phyloP scores from a whole-genome alignment of 2,113 vertebrate genomes.

The Bujurquina vittata region DNA sequence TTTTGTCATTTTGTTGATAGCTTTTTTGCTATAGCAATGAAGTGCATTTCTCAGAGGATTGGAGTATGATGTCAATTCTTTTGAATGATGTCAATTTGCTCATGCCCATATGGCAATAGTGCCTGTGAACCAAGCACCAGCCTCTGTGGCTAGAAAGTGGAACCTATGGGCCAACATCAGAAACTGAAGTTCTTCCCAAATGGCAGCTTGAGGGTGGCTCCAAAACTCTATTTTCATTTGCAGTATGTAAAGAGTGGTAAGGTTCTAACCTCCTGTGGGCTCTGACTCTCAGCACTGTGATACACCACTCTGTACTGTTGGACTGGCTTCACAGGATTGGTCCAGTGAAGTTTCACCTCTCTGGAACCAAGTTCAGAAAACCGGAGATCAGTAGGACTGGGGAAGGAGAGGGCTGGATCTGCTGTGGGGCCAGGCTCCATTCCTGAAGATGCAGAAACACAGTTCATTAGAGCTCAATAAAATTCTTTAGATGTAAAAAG shows the following conservation, averaged over 20 bases:
- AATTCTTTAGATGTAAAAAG: not conserved
- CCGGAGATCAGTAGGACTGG: constrained; percentile 84
- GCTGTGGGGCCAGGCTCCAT: constrained; percentile 71
- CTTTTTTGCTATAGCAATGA: not conserved
- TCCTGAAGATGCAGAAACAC: constrained; percentile 52
- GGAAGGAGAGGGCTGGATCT: constrained; percentile 69
- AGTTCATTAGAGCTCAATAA: not conserved
- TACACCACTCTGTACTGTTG: constrained; percentile 88
- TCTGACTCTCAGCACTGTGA: constrained; percentile 84
- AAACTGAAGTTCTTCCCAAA: not conserved
- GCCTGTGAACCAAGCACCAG: not conserved
- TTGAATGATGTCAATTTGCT: not conserved
- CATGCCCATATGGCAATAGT: not conserved
- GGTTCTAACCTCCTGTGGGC: constrained; percentile 85
- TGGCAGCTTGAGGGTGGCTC: not conserved
- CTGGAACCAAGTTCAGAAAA: constrained; percentile 86
- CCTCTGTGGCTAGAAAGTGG: not conserved
- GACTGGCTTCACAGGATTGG: constrained; percentile 69
- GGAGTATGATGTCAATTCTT: not conserved
- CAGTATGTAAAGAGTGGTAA: not conserved
- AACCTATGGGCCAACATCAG: not conserved
- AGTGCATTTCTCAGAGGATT: not conserved
- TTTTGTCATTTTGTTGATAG: not conserved
- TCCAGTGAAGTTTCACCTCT: constrained; percentile 89
- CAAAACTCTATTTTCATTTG: not conserved